A percentile compares a stretch with the other conserved stretches of the same genome.
These are phyloP conservation scores for Edolisoma coerulescens DNA, from an alignment of 2,113 vertebrate species.

Conservation along the genomic window DNA sequence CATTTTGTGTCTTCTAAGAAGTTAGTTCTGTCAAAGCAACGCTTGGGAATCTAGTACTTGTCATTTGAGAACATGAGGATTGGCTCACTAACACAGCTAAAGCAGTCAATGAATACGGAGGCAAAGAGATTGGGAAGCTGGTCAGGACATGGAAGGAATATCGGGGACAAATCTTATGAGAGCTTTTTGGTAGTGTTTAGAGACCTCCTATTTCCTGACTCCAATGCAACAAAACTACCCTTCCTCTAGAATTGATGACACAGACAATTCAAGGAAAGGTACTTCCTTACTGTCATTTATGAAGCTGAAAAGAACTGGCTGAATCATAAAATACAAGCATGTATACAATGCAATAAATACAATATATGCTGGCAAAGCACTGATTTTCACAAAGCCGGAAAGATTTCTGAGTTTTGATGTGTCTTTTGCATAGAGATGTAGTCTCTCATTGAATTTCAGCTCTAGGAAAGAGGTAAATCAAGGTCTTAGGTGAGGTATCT, in stretches of 20 bases:
- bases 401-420: not conserved
- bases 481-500: not conserved
- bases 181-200: not conserved
- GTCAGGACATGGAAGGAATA: not conserved
- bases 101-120: not conserved
- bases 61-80: not conserved
- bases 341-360: not conserved
- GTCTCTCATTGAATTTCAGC: not conserved
- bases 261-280: not conserved
- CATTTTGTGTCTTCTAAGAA: not conserved
- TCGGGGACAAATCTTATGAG: rapidly evolving
- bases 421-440: not conserved
- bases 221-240: not conserved
- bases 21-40: not conserved
- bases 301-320: not conserved
- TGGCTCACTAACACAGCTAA: not conserved
- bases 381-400: not conserved
- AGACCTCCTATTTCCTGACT: not conserved
- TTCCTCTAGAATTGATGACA: not conserved
- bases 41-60: not conserved
- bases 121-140: not conserved
- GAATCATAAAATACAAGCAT: not conserved
- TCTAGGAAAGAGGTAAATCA: not conserved
- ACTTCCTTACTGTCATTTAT: not conserved
- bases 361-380: not conserved